Evolutionary conservation across 2,888 invertebrate species (phyloP).

Genomic region (Brassicogethes aeneus): DNA sequence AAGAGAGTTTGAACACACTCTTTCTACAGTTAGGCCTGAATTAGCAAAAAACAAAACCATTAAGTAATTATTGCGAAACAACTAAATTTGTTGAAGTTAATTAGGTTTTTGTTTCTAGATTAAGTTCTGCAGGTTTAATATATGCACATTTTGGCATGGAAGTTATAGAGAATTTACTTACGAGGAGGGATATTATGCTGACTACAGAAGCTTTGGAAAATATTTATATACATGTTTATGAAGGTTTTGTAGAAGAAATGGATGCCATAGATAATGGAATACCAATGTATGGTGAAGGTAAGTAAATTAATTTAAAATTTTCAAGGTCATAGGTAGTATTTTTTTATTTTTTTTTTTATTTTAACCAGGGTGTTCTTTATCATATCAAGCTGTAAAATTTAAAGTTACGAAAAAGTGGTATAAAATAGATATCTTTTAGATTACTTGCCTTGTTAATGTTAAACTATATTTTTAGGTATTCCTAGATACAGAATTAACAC

Average conservation of each 20-base stretch:
- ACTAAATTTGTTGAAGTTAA: not conserved
- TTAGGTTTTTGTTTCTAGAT: constrained; percentile 43
- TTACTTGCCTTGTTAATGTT: no score
- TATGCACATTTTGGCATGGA: constrained; percentile 84
- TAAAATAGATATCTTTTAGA: no score
- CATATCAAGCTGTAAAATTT: no score
- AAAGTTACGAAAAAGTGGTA: no score
- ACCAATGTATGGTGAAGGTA: constrained; percentile 60
- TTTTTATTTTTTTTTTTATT: not conserved
- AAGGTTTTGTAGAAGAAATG: constrained; percentile 81
- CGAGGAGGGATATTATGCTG: constrained; percentile 39
- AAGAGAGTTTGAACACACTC: constrained; percentile 58
- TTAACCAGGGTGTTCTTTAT: not conserved
- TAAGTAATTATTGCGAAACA: constrained; percentile 35
- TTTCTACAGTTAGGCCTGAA: constrained; percentile 56
- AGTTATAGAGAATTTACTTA: constrained; percentile 55
- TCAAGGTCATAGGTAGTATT: not conserved
- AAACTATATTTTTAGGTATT: not conserved
- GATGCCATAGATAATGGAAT: constrained; percentile 98
- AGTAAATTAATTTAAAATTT: constrained; percentile 24
- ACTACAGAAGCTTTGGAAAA: constrained; percentile 45
- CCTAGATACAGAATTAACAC: constrained; percentile 72
- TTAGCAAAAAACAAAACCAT: constrained; percentile 51
- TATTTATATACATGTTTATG: constrained; percentile 69
- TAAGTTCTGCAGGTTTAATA: constrained; percentile 92